Base-by-base conservation (phyloP, 2,888 invertebrate species). In the Microctonus brassicae region DNA sequence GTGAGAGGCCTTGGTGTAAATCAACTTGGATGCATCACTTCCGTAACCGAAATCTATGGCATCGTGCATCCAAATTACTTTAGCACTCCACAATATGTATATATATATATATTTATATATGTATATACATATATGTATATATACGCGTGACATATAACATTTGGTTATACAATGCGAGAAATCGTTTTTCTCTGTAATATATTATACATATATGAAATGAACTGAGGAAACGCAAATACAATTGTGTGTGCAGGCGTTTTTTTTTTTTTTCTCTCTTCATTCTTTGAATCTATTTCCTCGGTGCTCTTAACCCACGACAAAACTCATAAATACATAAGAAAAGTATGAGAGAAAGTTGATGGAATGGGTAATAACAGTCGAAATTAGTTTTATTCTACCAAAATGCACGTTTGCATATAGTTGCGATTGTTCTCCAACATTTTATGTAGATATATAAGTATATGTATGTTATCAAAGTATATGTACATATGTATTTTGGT, bases 1-100 rank as follows among this genome's bases (percentile, higher is more conserved):
- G 60, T 55, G 72, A 66, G 65, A 47, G 66, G 68, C 76, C 73
- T 68, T 72, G 72, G 72, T 70, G 75, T 76, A 75, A 76, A 75
- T 76, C 75, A 76, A 73, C 75, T 72, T 73, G 76, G 73, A 76
- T 76, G 72, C 73, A 76, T 76, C 76, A 73, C 76, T 76, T 76
- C 76, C 76, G 74, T 53, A 72, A 69, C 55, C 69, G 47, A 72
- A 73, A 72, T 64, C 52, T 64, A 64, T 64, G 52, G 73, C 65
- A 53, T 63, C 69, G 69, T 42, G 47, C 73, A 64, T 73, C 65
- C 71, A 64, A 73, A 66, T 70, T 75, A 73, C 66, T 74, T 68
- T 74, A 61, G 65, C 71, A 64, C 63, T 62, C 29, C n/a, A n/a
- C n/a, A n/a, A n/a, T n/a, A n/a, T n/a, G n/a, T n/a, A n/a, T n/a